Base-by-base conservation (phyloP, 2,888 invertebrate species). In the Drosophila cracens region DNA sequence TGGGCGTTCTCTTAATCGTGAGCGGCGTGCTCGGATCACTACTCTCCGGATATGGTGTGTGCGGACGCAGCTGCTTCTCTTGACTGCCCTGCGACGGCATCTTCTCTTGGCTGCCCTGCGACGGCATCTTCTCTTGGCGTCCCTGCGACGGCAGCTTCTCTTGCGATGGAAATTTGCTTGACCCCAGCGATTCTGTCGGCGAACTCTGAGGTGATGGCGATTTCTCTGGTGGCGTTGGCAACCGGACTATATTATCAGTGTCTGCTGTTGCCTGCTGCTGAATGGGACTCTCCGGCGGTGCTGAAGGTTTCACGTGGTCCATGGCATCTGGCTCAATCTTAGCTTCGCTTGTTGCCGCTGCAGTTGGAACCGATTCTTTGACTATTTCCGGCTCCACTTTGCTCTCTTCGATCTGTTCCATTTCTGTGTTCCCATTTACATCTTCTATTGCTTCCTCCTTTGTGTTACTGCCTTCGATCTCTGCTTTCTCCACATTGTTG, bases 21-120 rank as follows among this genome's bases (percentile, higher is more conserved):
- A 82, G 86, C 4, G 92, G 90, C 1, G 90, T 89, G 63, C 81
- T 85, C 5, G 76, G 62, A 49, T 80, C 70, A 64, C 89, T 91
- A 62, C 82, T 87, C 18, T 92, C 92, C 2, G 93, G 93, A 43
- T 91, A 93, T 1, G 93, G 93, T 4, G 93, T 93, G 27, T 81
- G 88, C 1, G 93, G 92, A 11, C 93, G 91, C 16, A 90, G 57
- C 7, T 83, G 76, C 29, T 89, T 90, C 3, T 90, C 90, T 49
- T 16, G 87, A 21, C 53, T 86, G 67, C 18, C 70, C 69, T 52
- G 49, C 5, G 58, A 13, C 10, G 18, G 77, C 65, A 27, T 59
- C 68, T 62, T 81, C 57, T 65, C 88, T 48, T 87, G 85, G 4
- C 33, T 33, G 67, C n/a, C 70, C 69, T 51, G 48, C 2, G 62